Evolutionary conservation across 37 sponge, comb jelly and placozoan species (phyloP), one percentile per base, ranked within the genome.

Genomic region (Geodia barretti): DNA sequence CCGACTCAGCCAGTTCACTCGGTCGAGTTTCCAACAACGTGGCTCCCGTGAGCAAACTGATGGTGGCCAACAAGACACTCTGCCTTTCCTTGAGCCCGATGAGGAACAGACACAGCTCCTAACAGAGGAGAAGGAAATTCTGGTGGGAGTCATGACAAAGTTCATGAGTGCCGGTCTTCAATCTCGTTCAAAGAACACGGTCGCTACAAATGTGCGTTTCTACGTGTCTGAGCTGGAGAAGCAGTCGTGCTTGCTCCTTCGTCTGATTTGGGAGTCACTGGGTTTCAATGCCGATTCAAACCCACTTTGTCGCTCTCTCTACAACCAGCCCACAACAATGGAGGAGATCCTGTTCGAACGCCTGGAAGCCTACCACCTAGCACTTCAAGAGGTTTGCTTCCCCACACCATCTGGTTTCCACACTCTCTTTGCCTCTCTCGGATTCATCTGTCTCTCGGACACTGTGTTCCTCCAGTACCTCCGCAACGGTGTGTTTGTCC

Each of bases 371-470:
- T 89, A 84, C 47, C 47, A 62, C 24, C 73, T 79, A 8, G 84
- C 85, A 28, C 85, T 79, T 33, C 34, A 78, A 2, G 79, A 89
- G 33, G 33, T 89, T 1, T 74, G 80, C 32, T 25, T 89, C 1
- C 90, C 80, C 5, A 28, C 67, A 0, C 90, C 90, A 7, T 37
- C 37, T 17, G 90, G 90, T 5, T 89, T 89, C 65, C 84, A 89
- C 74, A 84, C 90, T 1, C 70, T 89, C 29, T 89, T 75, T 41
- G 58, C 47, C 5, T 40, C 38, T 60, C 64, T 89, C 47, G 84
- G 79, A 23, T 89, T 63, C 68, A 60, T 83, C 40, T 74, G 80
- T 26, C 69, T 84, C 11, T 80, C 77, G n/a, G 41, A 25, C 1
- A 20, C 54, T 28, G 41, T 84, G 17, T 84, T 89, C 36, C 42